These are phyloP conservation scores for Amphiura filiformis DNA, from an alignment of 35 echinoderm and acorn worm species.

Conservation along the genomic window DNA sequence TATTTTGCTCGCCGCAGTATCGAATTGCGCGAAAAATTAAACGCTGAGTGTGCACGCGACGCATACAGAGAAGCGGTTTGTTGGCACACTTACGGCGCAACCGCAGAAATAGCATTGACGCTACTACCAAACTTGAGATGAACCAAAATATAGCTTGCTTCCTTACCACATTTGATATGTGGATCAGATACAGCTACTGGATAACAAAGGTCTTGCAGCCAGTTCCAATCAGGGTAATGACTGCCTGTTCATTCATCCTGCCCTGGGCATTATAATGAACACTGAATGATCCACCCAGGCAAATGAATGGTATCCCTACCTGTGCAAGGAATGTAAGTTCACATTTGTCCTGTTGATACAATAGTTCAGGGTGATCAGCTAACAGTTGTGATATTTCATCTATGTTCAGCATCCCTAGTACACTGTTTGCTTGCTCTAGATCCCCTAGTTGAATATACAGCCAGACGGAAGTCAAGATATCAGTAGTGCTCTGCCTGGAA, in stretches of 20 bases:
- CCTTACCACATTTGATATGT: too few relatives aligned
- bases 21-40: neutral
- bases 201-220: too few relatives aligned
- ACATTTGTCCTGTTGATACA: conserved; percentile 8
- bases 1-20: too few relatives aligned
- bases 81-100: too few relatives aligned
- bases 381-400: conserved; percentile 25
- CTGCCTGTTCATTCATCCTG: too few relatives aligned
- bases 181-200: too few relatives aligned
- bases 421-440: conserved; percentile 11
- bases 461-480: neutral
- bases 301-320: conserved; percentile 12
- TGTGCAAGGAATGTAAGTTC: conserved; percentile 25
- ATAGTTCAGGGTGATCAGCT: neutral
- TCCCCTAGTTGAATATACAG: conserved; percentile 21
- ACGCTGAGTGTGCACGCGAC: neutral
- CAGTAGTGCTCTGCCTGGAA: neutral
- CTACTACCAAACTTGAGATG: too few relatives aligned
- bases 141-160: too few relatives aligned
- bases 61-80: neutral
- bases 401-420: neutral
- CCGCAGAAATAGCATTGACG: too few relatives aligned
- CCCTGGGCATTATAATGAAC: too few relatives aligned
- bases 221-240: too few relatives aligned
- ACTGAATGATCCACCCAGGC: too few relatives aligned